These are phyloP conservation scores for Dermatemys mawii DNA, from an alignment of 2,113 vertebrate species.

Conservation along the genomic window DNA sequence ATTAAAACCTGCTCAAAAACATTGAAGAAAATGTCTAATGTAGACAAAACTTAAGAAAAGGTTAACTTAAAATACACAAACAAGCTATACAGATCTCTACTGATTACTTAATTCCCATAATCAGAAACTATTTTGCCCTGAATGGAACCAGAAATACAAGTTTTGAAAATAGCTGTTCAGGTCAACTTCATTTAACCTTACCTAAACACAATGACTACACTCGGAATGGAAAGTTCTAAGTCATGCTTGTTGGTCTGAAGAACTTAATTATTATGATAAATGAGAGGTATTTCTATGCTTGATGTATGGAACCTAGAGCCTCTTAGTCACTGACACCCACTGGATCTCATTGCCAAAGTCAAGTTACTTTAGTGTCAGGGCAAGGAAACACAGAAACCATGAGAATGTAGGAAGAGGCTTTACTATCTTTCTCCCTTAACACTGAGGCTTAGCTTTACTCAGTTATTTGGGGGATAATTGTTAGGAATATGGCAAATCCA, in stretches of 20 bases:
- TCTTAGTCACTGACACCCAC: background rate
- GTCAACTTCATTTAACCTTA: background rate
- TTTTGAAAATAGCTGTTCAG: background rate
- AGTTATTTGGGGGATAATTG: background rate
- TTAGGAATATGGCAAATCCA: slow-evolving; percentile 14
- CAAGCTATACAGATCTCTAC: background rate
- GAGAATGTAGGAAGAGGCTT: background rate
- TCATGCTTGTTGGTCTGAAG: background rate
- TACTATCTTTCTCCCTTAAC: background rate
- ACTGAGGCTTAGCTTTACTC: background rate
- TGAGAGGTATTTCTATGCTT: background rate
- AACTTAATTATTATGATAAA: background rate
- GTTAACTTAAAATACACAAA: background rate
- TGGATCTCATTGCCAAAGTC: background rate
- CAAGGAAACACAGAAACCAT: background rate
- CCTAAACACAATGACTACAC: background rate
- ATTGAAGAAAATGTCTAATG: background rate
- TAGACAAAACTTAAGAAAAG: background rate
- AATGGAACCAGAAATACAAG: slow-evolving; percentile 52
- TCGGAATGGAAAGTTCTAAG: background rate
- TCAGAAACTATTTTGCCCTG: slow-evolving; percentile 14
- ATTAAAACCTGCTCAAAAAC: background rate
- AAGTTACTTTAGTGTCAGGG: background rate
- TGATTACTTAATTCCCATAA: slow-evolving; percentile 40
- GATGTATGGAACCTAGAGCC: background rate